phyloP scores from a whole-genome alignment of 2,113 vertebrate genomes.

The Eptesicus fuscus region DNA sequence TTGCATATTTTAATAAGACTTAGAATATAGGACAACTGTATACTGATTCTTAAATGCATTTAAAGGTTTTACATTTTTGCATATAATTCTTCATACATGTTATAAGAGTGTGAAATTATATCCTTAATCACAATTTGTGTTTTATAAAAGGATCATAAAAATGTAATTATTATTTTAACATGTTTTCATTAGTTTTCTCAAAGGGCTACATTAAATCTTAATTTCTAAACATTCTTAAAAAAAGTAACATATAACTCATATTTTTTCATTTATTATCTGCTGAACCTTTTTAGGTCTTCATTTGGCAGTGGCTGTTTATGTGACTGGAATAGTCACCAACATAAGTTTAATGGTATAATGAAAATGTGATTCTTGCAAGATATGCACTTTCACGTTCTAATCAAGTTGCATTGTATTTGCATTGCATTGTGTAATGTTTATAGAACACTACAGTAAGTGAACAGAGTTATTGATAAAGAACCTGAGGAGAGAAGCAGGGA shows the following conservation, averaged over 20 bases:
- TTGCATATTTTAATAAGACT: background rate
- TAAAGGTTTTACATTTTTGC: background rate
- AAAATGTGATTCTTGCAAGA: conserved; percentile 51
- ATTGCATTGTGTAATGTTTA: conserved; percentile 49
- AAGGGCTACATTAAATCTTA: background rate
- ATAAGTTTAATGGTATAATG: conserved; percentile 25
- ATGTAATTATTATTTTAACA: background rate
- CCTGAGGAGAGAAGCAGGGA: background rate
- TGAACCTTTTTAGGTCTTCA: background rate
- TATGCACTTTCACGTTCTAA: conserved; percentile 49
- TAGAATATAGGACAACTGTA: background rate
- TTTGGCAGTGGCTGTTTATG: background rate
- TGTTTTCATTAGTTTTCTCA: background rate
- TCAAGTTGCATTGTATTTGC: conserved; percentile 66
- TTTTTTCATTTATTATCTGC: background rate
- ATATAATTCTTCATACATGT: background rate
- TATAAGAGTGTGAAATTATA: background rate
- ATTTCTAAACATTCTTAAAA: background rate
- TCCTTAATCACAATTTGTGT: background rate
- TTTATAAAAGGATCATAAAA: background rate
- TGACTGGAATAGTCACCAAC: background rate
- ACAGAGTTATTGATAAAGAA: conserved; percentile 45
- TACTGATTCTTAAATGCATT: background rate
- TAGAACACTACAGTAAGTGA: background rate
- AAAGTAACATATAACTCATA: background rate